These are phyloP conservation scores for Microtus oregoni DNA, from an alignment of 2,113 vertebrate genomes.

Conservation along the genomic window DNA sequence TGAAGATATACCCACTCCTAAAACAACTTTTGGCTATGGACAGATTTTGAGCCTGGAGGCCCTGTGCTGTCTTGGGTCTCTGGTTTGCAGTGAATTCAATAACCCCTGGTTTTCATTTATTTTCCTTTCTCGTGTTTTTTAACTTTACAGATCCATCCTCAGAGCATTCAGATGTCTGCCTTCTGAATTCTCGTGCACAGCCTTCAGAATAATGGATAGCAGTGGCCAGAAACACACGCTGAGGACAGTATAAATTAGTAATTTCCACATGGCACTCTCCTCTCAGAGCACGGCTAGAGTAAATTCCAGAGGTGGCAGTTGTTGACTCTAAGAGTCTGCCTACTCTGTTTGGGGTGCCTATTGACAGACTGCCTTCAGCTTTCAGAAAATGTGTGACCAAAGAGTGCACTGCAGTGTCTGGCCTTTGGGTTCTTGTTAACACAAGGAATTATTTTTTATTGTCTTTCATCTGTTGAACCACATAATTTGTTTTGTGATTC, in stretches of 20 bases:
- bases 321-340: neutral
- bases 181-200: neutral
- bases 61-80: neutral
- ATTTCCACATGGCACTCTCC: neutral
- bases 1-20: neutral
- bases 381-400: neutral
- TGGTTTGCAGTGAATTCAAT: neutral
- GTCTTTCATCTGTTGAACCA: neutral
- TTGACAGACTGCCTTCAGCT: constrained; percentile 8
- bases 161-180: neutral
- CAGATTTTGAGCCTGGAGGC: neutral
- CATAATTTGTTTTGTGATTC: neutral
- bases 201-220: neutral
- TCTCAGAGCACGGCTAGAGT: neutral
- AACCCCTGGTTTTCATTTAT: neutral
- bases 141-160: neutral
- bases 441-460: neutral
- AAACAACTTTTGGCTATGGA: neutral
- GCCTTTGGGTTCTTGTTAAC: neutral
- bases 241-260: neutral
- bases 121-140: neutral
- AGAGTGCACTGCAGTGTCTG: neutral
- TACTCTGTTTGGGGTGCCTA: constrained; percentile 9
- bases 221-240: neutral
- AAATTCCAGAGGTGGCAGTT: neutral